Evolutionary conservation across 2,797 vertebrate genomes (phyloP).

Genomic region (Melanotaenia nigrans): DNA sequence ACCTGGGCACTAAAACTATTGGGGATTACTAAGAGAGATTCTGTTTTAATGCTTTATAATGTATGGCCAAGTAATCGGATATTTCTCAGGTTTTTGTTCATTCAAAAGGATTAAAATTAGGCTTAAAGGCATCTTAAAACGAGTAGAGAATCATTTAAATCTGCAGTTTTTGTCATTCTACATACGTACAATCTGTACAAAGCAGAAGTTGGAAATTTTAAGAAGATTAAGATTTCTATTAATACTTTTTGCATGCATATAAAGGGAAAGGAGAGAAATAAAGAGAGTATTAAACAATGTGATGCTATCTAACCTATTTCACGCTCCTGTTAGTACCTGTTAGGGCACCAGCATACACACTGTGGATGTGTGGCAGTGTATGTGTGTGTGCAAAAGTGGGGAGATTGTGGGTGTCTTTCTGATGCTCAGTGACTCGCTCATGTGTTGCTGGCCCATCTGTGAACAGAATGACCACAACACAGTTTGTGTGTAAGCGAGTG

Average conservation of each 20-base stretch:
- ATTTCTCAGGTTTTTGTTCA: constrained; percentile 29
- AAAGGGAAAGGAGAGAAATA: constrained; percentile 41
- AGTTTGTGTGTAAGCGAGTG: constrained; percentile 38
- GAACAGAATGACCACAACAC: constrained; percentile 81
- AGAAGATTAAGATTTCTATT: constrained; percentile 21
- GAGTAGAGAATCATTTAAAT: constrained; percentile 25
- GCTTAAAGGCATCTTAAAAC: constrained; percentile 39
- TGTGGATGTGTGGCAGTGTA: constrained; percentile 20
- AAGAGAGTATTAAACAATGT: constrained; percentile 59
- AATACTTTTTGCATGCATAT: constrained; percentile 30
- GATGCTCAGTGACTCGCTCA: constrained; percentile 81
- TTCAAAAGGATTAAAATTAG: constrained; percentile 32
- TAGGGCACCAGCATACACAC: constrained; percentile 54
- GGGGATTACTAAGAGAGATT: constrained; percentile 44
- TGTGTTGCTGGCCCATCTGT: constrained; percentile 90
- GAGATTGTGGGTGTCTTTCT: constrained; percentile 70
- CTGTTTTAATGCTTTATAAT: constrained; percentile 41
- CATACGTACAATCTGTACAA: neutral
- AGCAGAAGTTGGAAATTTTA: neutral
- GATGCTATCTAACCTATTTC: constrained; percentile 82
- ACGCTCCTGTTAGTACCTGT: constrained; percentile 72
- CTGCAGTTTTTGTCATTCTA: neutral
- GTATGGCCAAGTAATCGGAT: constrained; percentile 52
- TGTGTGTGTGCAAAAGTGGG: constrained; percentile 49
- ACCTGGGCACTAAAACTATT: constrained; percentile 20